Conservation (phyloP, 2,113 vertebrate species). For the Eurypyga helias region DNA sequence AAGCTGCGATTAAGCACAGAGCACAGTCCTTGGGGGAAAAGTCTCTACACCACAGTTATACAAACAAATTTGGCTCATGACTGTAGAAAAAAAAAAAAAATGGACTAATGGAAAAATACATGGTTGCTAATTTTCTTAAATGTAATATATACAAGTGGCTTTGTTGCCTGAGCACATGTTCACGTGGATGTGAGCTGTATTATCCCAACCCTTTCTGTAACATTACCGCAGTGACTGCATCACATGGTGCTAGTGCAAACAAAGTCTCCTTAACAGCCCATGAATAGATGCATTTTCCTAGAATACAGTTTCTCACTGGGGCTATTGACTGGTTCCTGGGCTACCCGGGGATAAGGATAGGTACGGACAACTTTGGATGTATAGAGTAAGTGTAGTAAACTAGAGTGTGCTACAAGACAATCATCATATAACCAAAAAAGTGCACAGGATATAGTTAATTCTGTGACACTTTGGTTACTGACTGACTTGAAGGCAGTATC, state of each 20-base stretch:
- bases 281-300: constrained; percentile 48
- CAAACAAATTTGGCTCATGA: not conserved
- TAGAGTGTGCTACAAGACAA: not conserved
- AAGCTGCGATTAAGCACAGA: not conserved
- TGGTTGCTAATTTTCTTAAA: not conserved
- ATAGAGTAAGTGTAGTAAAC: not conserved
- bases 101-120: not conserved
- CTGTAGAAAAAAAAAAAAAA: not conserved
- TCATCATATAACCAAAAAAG: not conserved
- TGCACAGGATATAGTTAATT: not conserved
- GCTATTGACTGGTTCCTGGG: not conserved
- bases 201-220: constrained; percentile 36
- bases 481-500: not conserved
- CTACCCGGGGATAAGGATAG: not conserved
- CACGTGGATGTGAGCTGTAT: not conserved
- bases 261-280: constrained; percentile 31
- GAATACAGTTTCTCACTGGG: constrained; percentile 18
- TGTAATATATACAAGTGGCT: not conserved
- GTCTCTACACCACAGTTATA: not conserved
- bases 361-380: not conserved
- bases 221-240: not conserved
- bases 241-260: constrained; percentile 56
- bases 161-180: not conserved
- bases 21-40: not conserved
- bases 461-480: not conserved